phyloP scores from a whole-genome alignment of 1,140 invertebrate species.

The Araneus ventricosus region DNA sequence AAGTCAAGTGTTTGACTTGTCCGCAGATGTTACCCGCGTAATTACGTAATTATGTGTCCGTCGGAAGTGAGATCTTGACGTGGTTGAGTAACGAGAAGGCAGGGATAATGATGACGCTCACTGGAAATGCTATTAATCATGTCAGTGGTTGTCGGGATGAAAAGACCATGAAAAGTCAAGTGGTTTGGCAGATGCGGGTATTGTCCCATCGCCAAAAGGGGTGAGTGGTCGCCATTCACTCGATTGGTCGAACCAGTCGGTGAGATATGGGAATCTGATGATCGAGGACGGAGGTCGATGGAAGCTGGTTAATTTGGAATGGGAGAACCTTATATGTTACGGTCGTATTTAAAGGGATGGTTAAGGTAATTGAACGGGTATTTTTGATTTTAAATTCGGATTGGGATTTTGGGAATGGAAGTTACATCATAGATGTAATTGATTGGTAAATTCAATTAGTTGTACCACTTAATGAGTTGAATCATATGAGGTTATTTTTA shows the following conservation, averaged over 20 bases:
- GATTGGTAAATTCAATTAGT: no score
- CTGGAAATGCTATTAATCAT: constrained; percentile 67
- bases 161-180: constrained; percentile 67
- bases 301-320: no score
- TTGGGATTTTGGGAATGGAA: no score
- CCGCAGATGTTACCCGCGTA: constrained; percentile 61
- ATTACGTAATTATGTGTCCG: constrained; percentile 70
- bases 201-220: neutral
- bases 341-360: neutral
- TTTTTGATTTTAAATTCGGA: no score
- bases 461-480: no score
- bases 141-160: constrained; percentile 39
- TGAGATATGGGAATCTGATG: neutral
- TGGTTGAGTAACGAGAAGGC: constrained; percentile 49
- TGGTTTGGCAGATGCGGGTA: constrained; percentile 9
- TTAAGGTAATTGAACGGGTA: neutral
- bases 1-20: constrained; percentile 71
- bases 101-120: constrained; percentile 57
- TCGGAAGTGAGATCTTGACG: constrained; percentile 54
- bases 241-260: neutral
- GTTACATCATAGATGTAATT: no score
- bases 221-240: neutral
- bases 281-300: neutral
- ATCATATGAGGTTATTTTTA: no score
- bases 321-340: no score